Evolutionary conservation across 1,140 invertebrate genomes (phyloP).

Genomic region (Hyles vespertilio): DNA sequence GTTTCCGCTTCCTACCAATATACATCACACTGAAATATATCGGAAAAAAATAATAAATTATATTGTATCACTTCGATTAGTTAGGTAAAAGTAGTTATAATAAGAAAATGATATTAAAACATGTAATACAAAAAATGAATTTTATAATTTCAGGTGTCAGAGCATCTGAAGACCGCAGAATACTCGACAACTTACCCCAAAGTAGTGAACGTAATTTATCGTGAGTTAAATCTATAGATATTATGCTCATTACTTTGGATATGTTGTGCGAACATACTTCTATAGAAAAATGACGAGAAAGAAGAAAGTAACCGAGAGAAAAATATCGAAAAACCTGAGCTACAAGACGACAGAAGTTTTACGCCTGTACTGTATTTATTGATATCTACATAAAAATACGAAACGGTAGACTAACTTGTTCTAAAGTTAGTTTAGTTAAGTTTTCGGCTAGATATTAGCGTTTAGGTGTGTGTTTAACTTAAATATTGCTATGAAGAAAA

Average conservation of each 20-base stretch:
- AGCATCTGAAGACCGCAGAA: background rate
- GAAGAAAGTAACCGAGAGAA: slow-evolving; percentile 8
- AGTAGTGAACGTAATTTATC: slow-evolving; percentile 72
- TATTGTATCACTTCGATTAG: too few species aligned
- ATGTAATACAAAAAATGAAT: too few species aligned
- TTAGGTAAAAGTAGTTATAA: too few species aligned
- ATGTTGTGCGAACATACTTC: slow-evolving; percentile 53
- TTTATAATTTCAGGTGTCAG: background rate
- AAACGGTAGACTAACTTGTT: too few species aligned
- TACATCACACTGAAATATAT: too few species aligned
- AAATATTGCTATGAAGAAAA: background rate
- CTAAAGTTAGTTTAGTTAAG: background rate
- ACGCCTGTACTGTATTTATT: too few species aligned
- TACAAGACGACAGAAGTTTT: too few species aligned
- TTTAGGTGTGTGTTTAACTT: background rate
- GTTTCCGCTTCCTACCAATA: too few species aligned
- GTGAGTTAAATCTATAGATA: slow-evolving; percentile 53
- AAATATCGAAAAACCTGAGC: too few species aligned
- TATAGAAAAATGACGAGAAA: slow-evolving; percentile 15
- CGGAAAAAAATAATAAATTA: too few species aligned
- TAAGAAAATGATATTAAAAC: too few species aligned
- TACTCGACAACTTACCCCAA: slow-evolving; percentile 56
- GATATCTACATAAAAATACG: too few species aligned
- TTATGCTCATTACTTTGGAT: slow-evolving; percentile 74
- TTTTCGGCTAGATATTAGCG: background rate